Percentiles rank a stretch among this genome's conserved stretches.
phyloP scores from a whole-genome alignment of 2,888 invertebrate genomes.

The Tipula lateralis region DNA sequence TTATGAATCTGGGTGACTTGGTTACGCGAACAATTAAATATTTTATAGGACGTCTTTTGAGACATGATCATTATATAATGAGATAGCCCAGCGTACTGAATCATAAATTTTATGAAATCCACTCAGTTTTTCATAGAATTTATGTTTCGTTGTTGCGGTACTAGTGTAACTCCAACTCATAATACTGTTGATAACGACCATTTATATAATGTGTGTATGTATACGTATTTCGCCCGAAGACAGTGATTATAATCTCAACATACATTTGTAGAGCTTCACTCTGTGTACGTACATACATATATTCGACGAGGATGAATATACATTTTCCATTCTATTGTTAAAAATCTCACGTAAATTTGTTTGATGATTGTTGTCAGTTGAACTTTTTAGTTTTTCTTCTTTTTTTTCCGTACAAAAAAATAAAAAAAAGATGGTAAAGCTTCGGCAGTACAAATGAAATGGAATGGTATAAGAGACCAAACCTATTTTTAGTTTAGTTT shows the following conservation, averaged over 20 bases:
- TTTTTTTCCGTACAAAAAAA: not conserved
- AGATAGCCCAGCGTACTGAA: not conserved
- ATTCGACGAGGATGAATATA: not conserved
- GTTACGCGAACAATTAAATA: constrained; percentile 4
- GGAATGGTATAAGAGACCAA: not conserved
- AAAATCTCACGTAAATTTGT: constrained; percentile 28
- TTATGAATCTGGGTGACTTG: not conserved
- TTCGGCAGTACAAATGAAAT: not conserved
- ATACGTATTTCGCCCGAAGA: not conserved
- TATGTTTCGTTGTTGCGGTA: not conserved
- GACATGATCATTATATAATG: not conserved
- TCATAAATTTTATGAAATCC: not conserved
- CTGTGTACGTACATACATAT: not conserved
- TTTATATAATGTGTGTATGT: not conserved
- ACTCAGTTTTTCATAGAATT: not conserved
- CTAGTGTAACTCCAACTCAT: not conserved
- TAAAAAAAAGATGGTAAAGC: constrained; percentile 11
- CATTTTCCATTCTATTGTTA: constrained; percentile 26
- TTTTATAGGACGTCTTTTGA: not conserved
- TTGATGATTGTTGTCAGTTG: constrained; percentile 25
- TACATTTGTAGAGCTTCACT: not conserved
- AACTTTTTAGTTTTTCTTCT: not conserved
- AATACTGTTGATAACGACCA: not conserved
- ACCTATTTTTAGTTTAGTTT: not conserved
- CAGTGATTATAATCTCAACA: constrained; percentile 25